Evolutionary conservation across 2,888 invertebrate species (phyloP), one percentile per base, ranked within the genome.

Genomic region (Trichopria drosophilae): DNA sequence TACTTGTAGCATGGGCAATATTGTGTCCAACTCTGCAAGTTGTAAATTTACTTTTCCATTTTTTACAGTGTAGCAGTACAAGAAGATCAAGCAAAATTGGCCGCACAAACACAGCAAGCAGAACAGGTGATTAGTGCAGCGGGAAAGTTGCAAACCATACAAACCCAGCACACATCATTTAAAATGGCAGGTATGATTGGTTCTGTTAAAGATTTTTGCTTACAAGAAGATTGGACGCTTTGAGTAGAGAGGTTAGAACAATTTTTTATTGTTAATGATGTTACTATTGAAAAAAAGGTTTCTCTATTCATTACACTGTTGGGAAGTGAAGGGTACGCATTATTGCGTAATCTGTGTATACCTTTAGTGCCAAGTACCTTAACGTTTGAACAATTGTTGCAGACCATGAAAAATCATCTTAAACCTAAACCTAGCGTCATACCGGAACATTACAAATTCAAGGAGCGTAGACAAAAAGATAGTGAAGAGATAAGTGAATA

Each of bases 371-470:
- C 55, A 6, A 9, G 19, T 4, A n/a, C 7, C 0, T 52, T 49
- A 23, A 39, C 45, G n/a, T 45, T 46, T 4, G 15, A 7, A 1
- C 45, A 55, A 15, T 19, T 60, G 7, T 41, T 6, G 1, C 18
- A 43, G 5, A 35, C 57, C 1, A 52, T 60, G 47, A 44, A 31
- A 4, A 35, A 58, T 10, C 51, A 61, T 39, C 31, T 59, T 1
- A 32, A 61, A 28, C 59, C 57, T 1, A 51, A 41, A 37, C 52
- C 52, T 9, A 55, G 32, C 31, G 16, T 46, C 1, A 56, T 59
- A 16, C 43, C 50, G 2, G 56, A 57, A n/a, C 31, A 57, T 1
- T 57, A 52, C 10, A 55, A 50, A 5, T 60, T 58, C 19, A 52
- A 57, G 15, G 45, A 55, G 12, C 48, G 50, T 10, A 32, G 37